Evolutionary conservation across 2,113 vertebrate genomes (phyloP).

Genomic region (Nyctibius bracteatus): DNA sequence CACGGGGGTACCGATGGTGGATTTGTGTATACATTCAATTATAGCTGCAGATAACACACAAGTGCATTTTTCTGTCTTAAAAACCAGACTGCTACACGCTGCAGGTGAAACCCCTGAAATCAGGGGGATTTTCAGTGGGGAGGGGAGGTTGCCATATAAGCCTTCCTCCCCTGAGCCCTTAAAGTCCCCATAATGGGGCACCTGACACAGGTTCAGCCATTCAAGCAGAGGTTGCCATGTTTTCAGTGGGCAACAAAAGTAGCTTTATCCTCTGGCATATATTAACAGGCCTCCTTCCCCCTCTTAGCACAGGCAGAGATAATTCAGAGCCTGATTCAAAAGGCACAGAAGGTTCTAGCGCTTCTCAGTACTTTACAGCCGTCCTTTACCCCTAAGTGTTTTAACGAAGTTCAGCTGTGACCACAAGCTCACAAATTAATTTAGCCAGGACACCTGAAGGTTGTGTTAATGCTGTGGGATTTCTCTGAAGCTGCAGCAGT

Average conservation of each 20-base stretch:
- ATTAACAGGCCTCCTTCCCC: background rate
- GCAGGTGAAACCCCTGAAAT: background rate
- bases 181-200: background rate
- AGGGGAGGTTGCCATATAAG: background rate
- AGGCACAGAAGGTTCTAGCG: background rate
- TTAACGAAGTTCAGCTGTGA: background rate
- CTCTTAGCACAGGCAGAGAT: background rate
- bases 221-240: background rate
- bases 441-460: background rate
- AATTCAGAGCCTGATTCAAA: background rate
- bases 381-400: background rate
- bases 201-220: background rate
- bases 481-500: background rate
- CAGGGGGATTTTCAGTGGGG: background rate
- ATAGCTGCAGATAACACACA: background rate
- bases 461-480: accelerated
- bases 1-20: background rate
- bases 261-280: background rate
- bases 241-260: background rate
- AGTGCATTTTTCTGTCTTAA: background rate
- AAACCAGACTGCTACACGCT: background rate
- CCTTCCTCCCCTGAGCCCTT: background rate
- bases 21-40: background rate
- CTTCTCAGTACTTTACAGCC: background rate
- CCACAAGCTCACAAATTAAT: background rate